phyloP scores from a whole-genome alignment of 2,797 vertebrate genomes.

The Neosilurus mollespiculum region DNA sequence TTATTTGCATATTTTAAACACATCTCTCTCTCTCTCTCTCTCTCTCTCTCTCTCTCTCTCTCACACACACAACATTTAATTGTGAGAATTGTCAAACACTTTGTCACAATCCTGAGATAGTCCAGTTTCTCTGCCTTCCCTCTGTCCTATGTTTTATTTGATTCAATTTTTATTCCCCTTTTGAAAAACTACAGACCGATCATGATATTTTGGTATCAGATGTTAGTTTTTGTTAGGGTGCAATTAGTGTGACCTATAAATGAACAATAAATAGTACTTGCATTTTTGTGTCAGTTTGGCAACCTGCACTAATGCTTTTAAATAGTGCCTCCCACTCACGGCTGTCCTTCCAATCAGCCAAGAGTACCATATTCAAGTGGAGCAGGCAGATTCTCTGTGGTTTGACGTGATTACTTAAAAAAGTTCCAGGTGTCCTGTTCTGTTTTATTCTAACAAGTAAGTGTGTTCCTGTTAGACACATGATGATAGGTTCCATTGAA shows the following conservation, averaged over 20 bases:
- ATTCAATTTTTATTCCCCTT: neutral
- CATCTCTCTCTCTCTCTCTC: neutral
- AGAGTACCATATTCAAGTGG: constrained; percentile 11
- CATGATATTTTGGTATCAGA: neutral
- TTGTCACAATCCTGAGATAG: neutral
- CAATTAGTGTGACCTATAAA: constrained; percentile 17
- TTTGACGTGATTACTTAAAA: neutral
- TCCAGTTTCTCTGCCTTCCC: neutral
- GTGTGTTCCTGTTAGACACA: neutral
- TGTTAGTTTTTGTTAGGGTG: neutral
- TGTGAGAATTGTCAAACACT: neutral
- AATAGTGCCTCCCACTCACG: constrained; percentile 16
- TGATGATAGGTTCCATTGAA: neutral
- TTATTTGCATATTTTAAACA: neutral
- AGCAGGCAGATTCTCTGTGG: neutral
- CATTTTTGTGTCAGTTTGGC: constrained; percentile 11
- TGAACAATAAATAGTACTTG: constrained; percentile 21
- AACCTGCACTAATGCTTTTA: constrained; percentile 17
- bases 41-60: neutral
- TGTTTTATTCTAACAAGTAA: neutral
- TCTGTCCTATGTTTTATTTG: neutral
- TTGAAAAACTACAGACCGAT: neutral
- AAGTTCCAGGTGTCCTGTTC: neutral
- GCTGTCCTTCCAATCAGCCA: constrained; percentile 3
- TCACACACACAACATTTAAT: neutral